phyloP scores from a whole-genome alignment of 2,113 vertebrate species.

The Phylloscopus trochiloides region DNA sequence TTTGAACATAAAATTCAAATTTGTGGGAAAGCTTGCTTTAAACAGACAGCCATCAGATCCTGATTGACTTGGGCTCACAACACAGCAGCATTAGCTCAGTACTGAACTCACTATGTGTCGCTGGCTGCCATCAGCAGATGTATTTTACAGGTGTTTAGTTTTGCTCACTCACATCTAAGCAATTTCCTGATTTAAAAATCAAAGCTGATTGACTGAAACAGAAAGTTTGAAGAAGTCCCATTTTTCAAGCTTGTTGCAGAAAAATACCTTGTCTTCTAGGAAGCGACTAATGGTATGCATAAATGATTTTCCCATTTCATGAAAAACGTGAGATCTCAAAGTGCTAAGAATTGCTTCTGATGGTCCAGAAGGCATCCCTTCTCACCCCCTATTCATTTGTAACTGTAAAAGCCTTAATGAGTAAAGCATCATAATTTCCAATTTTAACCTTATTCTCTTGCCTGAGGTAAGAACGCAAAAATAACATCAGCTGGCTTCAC shows the following conservation, averaged over 20 bases:
- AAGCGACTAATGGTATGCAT: neutral
- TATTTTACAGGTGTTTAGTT: constrained; percentile 13
- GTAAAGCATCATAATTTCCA: neutral
- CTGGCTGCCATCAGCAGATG: neutral
- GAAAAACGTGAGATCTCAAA: neutral
- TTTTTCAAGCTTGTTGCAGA: neutral
- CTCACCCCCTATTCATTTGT: neutral
- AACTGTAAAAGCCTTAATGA: neutral
- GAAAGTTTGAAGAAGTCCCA: neutral
- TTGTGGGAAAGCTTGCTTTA: neutral
- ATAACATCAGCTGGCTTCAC: neutral
- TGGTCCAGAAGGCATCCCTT: neutral
- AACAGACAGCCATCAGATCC: neutral
- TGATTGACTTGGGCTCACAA: neutral
- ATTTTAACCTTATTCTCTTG: neutral
- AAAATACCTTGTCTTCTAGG: constrained; percentile 6
- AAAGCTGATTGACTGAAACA: constrained; percentile 20
- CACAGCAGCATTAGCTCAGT: neutral
- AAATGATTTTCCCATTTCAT: constrained; percentile 13
- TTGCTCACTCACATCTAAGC: neutral
- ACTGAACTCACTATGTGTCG: neutral
- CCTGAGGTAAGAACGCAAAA: neutral
- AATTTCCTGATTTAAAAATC: constrained; percentile 35
- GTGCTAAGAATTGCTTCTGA: neutral
- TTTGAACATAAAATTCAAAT: neutral